phyloP scores from a whole-genome alignment of 2,113 vertebrate species.

The Centropristis striata region DNA sequence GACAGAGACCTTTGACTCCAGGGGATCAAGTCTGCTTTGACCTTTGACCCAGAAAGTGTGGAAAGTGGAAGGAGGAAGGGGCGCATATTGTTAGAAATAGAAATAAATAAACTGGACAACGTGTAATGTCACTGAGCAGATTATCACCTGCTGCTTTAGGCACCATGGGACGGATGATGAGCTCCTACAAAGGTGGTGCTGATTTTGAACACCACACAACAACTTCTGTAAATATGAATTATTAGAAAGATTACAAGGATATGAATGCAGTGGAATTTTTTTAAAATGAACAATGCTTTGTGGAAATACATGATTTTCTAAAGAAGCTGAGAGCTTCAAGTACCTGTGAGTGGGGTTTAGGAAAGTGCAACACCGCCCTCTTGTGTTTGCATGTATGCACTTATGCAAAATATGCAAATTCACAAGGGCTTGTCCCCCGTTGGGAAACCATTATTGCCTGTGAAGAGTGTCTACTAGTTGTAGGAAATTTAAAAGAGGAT shows the following conservation, averaged over 20 bases:
- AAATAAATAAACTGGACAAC: slow-evolving; percentile 39
- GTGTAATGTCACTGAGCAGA: slow-evolving; percentile 53
- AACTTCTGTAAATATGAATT: slow-evolving; percentile 9
- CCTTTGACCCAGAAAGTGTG: slow-evolving; percentile 40
- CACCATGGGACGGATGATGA: slow-evolving; percentile 66
- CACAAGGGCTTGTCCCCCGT: slow-evolving; percentile 33
- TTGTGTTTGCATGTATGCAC: slow-evolving; percentile 53
- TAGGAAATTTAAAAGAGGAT: background rate
- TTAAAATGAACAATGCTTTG: background rate
- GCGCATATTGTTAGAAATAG: background rate
- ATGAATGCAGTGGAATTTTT: background rate
- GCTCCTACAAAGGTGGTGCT: slow-evolving; percentile 25
- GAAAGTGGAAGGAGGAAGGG: slow-evolving; percentile 20
- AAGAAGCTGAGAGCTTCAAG: slow-evolving; percentile 16
- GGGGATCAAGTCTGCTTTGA: slow-evolving; percentile 42
- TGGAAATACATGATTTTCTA: slow-evolving; percentile 9
- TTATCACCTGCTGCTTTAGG: slow-evolving; percentile 54
- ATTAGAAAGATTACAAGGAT: background rate
- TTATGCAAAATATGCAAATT: slow-evolving; percentile 32
- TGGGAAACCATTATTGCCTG: slow-evolving; percentile 72
- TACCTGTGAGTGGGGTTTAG: slow-evolving; percentile 37
- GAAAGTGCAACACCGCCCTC: slow-evolving; percentile 71
- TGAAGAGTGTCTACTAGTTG: slow-evolving; percentile 27
- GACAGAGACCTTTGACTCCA: slow-evolving; percentile 57
- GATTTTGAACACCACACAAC: slow-evolving; percentile 15